Evolutionary conservation across 2,113 vertebrate genomes (phyloP), one percentile per base, ranked within the genome.

Genomic region (Sinocyclocheilus anshuiensis): DNA sequence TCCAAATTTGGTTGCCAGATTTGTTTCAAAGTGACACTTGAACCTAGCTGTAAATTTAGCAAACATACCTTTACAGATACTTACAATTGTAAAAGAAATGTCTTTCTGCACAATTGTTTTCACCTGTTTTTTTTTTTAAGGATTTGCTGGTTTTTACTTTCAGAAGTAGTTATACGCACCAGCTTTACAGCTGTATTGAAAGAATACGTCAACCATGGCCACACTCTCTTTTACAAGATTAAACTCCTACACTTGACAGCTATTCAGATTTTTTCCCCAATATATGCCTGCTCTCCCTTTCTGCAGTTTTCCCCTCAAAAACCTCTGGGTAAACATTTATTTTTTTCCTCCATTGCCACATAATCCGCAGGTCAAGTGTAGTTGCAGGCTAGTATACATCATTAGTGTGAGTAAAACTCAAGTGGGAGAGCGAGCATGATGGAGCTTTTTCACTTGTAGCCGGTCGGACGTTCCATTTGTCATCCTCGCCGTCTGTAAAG

Each of bases 301-400:
- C 83, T 77, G 50, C 33, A 15, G 71, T 13, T 87, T 86, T 79
- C 63, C 74, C 79, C 74, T 77, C 69, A 85, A 78, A 53, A 85
- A 85, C 84, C 86, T 88, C 72, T 78, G 81, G 89, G 87, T 88
- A 87, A 91, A 89, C 79, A 78, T 84, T 89, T 87, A 84, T 87
- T 89, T 89, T 75, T 71, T 57, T 92, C 92, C 90, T 91, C 92
- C 92, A 92, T 92, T 95, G 94, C 95, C 94, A 93, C 94, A 93
- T 94, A 96, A 95, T 94, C 94, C 94, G 92, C 96, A 96, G 96
- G 96, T 97, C 96, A 97, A 97, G 95, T 97, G 95, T 97, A 96
- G 97, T 97, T 96, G 94, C 96, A 93, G 97, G 96, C 96, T 96
- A 96, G 97, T 97, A 96, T 95, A 96, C 95, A 95, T 97, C 97